Evolutionary conservation across 1,140 invertebrate genomes (phyloP).

Genomic region (Nephila pilipes): DNA sequence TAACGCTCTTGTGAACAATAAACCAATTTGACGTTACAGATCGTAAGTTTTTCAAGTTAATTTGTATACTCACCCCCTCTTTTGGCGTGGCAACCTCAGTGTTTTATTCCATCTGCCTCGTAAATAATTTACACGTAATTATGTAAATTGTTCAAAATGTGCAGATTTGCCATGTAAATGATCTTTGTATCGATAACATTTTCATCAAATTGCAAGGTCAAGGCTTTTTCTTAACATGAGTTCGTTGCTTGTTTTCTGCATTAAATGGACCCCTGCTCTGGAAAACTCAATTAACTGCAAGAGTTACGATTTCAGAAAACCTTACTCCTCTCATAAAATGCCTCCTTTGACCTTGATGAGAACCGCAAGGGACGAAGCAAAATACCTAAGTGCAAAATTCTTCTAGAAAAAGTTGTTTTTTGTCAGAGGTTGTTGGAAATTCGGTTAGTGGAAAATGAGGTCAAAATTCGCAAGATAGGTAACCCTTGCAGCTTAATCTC

Average conservation of each 20-base stretch:
- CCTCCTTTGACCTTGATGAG: neutral
- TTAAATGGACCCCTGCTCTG: slow-evolving; percentile 39
- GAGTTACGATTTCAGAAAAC: neutral
- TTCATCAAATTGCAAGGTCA: slow-evolving; percentile 34
- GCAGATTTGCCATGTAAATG: slow-evolving; percentile 16
- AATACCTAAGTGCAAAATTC: neutral
- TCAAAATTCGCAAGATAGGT: neutral
- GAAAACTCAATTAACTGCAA: neutral
- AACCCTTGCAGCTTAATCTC: too few species aligned
- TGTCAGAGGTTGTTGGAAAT: neutral
- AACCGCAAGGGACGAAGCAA: neutral
- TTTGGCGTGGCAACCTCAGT: neutral
- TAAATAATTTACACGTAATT: slow-evolving; percentile 26
- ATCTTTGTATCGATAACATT: neutral
- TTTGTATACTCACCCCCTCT: neutral
- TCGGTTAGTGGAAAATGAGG: neutral
- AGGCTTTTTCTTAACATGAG: slow-evolving; percentile 54
- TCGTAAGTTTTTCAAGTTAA: neutral
- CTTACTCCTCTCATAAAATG: neutral
- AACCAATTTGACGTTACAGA: neutral
- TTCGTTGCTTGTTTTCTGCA: slow-evolving; percentile 17
- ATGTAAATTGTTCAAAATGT: slow-evolving; percentile 18
- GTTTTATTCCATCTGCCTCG: neutral
- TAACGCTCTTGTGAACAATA: too few species aligned
- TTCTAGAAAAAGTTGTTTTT: neutral